Percentiles rank a stretch among this genome's conserved stretches.
These are phyloP conservation scores for Hypotaenidia okinawae DNA, from an alignment of 2,797 vertebrate genomes.

Conservation along the genomic window DNA sequence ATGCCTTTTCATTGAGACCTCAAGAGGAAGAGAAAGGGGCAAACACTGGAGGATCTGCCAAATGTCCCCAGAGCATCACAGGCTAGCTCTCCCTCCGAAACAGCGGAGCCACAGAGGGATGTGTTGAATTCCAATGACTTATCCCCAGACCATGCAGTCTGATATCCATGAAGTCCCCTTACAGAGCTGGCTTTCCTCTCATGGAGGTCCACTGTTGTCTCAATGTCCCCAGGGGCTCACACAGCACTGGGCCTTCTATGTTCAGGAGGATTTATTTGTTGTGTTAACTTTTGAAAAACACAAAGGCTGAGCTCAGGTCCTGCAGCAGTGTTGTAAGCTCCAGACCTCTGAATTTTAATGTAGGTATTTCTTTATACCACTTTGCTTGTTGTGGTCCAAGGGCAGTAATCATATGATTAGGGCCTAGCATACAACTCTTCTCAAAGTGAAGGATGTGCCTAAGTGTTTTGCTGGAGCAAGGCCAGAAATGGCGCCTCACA, in stretches of 20 bases:
- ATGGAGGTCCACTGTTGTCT: not conserved
- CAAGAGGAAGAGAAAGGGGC: slow-evolving; percentile 33
- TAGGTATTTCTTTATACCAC: not conserved
- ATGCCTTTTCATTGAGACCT: slow-evolving; percentile 29
- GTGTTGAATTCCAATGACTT: slow-evolving; percentile 16
- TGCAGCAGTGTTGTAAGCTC: not conserved
- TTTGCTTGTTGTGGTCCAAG: not conserved
- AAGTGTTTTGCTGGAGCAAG: not conserved
- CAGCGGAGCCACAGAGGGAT: not conserved
- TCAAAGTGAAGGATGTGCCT: not conserved
- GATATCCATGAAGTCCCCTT: not conserved
- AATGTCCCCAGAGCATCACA: not conserved
- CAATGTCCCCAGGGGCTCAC: not conserved
- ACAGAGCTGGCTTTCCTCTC: not conserved
- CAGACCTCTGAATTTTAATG: not conserved
- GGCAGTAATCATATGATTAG: not conserved
- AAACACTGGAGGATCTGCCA: slow-evolving; percentile 26
- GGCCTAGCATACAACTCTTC: not conserved
- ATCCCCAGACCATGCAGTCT: not conserved
- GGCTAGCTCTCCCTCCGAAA: not conserved
- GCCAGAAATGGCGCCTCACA: not conserved
- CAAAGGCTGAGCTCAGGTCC: not conserved
- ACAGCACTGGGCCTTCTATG: not conserved
- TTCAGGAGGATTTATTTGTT: not conserved
- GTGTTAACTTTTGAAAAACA: not conserved